Evolutionary conservation across 2,888 invertebrate species (phyloP).

Genomic region (Hymenopus coronatus): DNA sequence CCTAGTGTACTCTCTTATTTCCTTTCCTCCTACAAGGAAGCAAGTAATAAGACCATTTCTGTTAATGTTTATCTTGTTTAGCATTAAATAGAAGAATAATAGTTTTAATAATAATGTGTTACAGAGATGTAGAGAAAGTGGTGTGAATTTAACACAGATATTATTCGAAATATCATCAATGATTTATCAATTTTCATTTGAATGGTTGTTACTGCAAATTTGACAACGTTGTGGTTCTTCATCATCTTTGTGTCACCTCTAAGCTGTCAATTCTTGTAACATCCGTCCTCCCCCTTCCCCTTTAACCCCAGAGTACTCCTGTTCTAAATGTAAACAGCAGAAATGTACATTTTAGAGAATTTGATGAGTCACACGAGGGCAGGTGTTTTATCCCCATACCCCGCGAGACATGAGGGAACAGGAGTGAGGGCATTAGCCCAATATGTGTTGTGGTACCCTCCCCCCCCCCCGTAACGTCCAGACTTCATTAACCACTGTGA

Average conservation of each 20-base stretch:
- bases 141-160: no score
- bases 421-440: background rate
- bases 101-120: no score
- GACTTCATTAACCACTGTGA: conserved; percentile 18
- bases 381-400: background rate
- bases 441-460: background rate
- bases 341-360: background rate
- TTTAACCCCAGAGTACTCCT: background rate
- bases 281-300: background rate
- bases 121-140: no score
- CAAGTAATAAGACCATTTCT: no score
- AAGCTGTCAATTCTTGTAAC: background rate
- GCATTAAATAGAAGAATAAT: no score
- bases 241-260: background rate
- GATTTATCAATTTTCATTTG: no score
- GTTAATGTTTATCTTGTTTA: no score
- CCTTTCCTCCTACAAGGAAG: no score
- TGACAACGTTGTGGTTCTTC: no score
- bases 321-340: background rate
- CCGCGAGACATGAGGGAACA: background rate
- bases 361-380: background rate
- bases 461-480: background rate
- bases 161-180: no score
- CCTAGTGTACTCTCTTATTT: no score
- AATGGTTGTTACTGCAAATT: no score